phyloP scores from a whole-genome alignment of 1,140 invertebrate species.

The Drosophila sulfurigaster region DNA sequence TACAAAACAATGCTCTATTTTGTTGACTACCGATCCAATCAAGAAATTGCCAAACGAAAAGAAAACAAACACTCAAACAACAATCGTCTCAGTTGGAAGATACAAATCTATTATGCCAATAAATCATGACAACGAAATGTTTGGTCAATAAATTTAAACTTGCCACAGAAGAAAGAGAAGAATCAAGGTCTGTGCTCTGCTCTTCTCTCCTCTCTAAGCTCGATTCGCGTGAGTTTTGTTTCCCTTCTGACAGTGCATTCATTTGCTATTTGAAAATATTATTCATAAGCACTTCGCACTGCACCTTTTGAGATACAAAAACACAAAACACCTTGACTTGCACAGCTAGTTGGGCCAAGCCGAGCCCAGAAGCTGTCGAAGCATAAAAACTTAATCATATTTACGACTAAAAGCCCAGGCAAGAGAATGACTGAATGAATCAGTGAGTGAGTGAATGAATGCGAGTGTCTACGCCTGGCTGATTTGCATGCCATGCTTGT shows the following conservation, averaged over 20 bases:
- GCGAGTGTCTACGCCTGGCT: constrained; percentile 35
- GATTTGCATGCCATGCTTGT: constrained; percentile 43
- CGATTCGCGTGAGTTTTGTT: no score
- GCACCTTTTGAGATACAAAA: not conserved
- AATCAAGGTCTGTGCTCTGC: not conserved
- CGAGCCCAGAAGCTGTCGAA: constrained; percentile 66
- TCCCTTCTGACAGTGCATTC: not conserved
- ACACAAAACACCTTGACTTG: not conserved
- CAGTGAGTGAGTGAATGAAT: constrained; percentile 13
- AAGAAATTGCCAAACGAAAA: constrained; percentile 29
- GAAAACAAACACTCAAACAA: not conserved
- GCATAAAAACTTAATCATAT: constrained; percentile 75
- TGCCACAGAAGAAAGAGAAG: not conserved
- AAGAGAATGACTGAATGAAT: constrained; percentile 26
- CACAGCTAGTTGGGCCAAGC: constrained; percentile 9
- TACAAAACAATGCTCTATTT: constrained; percentile 50
- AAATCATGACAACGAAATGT: constrained; percentile 54
- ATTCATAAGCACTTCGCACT: not conserved
- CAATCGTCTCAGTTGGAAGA: constrained; percentile 39
- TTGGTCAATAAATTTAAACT: constrained; percentile 66
- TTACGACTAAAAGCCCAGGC: constrained; percentile 27
- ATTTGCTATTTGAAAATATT: not conserved
- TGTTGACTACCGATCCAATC: constrained; percentile 58
- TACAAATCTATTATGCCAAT: constrained; percentile 61
- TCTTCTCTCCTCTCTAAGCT: not conserved